Percentiles rank a stretch among this genome's conserved stretches.
phyloP scores from a whole-genome alignment of 2,888 invertebrate genomes.

The Rhamnusium bicolor region DNA sequence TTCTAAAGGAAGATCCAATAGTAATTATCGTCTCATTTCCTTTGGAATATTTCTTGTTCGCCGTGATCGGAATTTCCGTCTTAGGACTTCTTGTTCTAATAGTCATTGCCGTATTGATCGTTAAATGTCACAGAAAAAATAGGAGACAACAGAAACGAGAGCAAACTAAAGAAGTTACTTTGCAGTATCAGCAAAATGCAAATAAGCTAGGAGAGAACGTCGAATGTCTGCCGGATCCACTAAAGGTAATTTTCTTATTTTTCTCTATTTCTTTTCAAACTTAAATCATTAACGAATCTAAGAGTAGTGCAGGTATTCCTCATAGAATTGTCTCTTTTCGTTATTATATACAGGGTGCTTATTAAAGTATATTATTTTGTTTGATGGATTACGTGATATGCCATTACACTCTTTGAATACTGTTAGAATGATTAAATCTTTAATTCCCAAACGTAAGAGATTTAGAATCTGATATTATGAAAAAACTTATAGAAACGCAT shows the following conservation, averaged over 20 bases:
- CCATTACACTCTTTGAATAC: too few species aligned
- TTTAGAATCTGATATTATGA: too few species aligned
- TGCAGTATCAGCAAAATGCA: slow-evolving; percentile 71
- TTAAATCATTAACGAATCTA: not conserved
- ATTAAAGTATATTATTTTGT: too few species aligned
- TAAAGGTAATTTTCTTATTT: slow-evolving; percentile 49
- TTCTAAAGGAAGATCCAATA: slow-evolving; percentile 82
- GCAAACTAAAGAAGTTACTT: slow-evolving; percentile 72
- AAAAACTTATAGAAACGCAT: too few species aligned
- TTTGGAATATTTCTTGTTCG: slow-evolving; percentile 79
- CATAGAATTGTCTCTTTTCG: not conserved
- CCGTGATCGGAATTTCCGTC: slow-evolving; percentile 77
- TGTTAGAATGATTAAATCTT: too few species aligned
- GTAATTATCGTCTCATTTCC: slow-evolving; percentile 78
- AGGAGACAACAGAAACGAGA: slow-evolving; percentile 72
- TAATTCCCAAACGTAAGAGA: too few species aligned
- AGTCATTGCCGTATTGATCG: slow-evolving; percentile 77
- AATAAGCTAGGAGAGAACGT: slow-evolving; percentile 50
- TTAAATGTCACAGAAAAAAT: slow-evolving; percentile 67
- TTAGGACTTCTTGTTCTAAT: slow-evolving; percentile 78
- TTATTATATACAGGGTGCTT: not conserved
- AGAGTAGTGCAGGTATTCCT: not conserved
- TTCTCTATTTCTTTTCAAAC: not conserved
- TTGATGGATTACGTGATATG: too few species aligned
- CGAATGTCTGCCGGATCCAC: slow-evolving; percentile 53